Evolutionary conservation across 1,140 invertebrate genomes (phyloP), one percentile per base, ranked within the genome.

Genomic region (Drusus annulatus): DNA sequence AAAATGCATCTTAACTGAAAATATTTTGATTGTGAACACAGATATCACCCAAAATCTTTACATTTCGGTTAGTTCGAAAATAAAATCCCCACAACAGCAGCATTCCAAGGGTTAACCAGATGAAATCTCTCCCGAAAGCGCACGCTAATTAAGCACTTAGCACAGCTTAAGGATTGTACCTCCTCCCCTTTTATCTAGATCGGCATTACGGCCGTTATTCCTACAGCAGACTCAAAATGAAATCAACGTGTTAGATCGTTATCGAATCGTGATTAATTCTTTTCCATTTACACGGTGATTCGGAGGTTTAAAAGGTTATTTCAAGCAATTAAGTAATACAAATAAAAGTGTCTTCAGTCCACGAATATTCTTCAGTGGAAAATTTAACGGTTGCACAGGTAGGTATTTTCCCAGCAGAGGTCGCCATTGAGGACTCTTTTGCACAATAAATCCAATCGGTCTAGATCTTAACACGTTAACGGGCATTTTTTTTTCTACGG

Each of bases 211-310:
- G 60, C n/a, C 60, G 76, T 17, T 50, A 60, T 60, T 62, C 78
- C 81, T 65, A 58, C 28, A 19, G 16, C 54, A 51, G 16, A 28
- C 68, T n/a, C 54, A 52, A 23, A 54, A 60, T 74, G 71, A 76
- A 82, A 82, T 82, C 81, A 82, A 54, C 78, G 62, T 76, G 77
- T 68, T 65, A 76, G 81, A 82, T 82, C 77, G 79, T 82, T 82
- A 82, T 82, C 81, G 77, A 25, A 10, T 13, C 15, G 63, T 79
- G 81, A 82, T 82, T 82, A 82, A 82, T 82, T 82, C 63, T 65
- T 71, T 65, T 63, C 13, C 45, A 45, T 75, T 17, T 51, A 25
- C 68, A 17, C 17, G 68, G 68, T 71, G 68, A 52, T 71, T 71
- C 63, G 17, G 4, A n/a, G 13, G 8, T 45, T 45, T 45, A 13